Percentiles rank a stretch among this genome's conserved stretches.
These are phyloP conservation scores for Pangasius mekongensis DNA, from an alignment of 2,797 vertebrate genomes.

Conservation along the genomic window DNA sequence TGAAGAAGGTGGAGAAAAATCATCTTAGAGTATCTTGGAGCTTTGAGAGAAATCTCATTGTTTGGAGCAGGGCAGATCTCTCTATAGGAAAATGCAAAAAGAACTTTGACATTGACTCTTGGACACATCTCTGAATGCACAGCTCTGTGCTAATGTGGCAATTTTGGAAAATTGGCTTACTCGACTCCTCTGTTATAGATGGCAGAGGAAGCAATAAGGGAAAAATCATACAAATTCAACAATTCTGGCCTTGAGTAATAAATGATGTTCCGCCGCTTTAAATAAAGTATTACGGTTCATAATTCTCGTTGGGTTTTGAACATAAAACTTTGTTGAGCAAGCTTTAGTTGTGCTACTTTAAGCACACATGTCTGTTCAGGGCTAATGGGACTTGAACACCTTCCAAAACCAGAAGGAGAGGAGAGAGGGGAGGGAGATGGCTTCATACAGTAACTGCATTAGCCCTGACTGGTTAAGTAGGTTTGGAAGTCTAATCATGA, in stretches of 20 bases:
- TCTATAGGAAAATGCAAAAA: constrained; percentile 45
- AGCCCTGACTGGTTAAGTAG: constrained; percentile 70
- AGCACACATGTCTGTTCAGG: constrained; percentile 69
- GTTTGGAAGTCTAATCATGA: constrained; percentile 74
- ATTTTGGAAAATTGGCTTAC: constrained; percentile 36
- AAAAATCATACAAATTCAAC: constrained; percentile 10
- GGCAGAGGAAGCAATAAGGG: neutral
- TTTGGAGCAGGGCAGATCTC: constrained; percentile 68
- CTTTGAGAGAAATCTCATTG: constrained; percentile 80
- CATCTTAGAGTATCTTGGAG: constrained; percentile 77
- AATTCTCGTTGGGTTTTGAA: constrained; percentile 57
- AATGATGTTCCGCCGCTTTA: constrained; percentile 4
- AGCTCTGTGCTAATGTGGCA: constrained; percentile 50
- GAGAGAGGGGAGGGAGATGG: constrained; percentile 54
- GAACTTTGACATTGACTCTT: constrained; percentile 60
- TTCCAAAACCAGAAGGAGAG: constrained; percentile 60
- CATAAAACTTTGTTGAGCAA: constrained; percentile 68
- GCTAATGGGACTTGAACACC: constrained; percentile 72
- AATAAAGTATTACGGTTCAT: constrained; percentile 27
- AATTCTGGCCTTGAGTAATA: constrained; percentile 17
- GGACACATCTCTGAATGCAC: constrained; percentile 59
- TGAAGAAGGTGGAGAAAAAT: constrained; percentile 83
- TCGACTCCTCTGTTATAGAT: neutral
- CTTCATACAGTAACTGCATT: constrained; percentile 69
- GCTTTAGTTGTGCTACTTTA: constrained; percentile 69